Evolutionary conservation across 2,888 invertebrate genomes (phyloP).

Genomic region (Philhelius pedissequus): DNA sequence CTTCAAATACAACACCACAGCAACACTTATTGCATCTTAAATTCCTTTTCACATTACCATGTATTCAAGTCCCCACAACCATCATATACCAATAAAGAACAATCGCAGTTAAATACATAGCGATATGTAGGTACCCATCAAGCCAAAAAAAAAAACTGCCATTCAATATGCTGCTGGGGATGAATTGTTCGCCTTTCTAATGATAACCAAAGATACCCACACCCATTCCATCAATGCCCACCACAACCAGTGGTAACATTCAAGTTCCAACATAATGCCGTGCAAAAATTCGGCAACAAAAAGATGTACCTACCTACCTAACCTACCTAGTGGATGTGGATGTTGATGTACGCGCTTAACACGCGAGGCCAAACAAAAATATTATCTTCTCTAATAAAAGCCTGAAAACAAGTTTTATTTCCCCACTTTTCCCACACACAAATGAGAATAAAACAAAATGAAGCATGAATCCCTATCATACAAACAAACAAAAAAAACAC

Average conservation of each 20-base stretch:
- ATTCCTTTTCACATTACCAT: background rate
- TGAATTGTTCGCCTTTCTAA: constrained; percentile 20
- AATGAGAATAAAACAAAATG: background rate
- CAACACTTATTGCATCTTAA: constrained; percentile 31
- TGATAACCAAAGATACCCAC: constrained; percentile 23
- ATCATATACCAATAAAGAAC: background rate
- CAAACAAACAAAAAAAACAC: background rate
- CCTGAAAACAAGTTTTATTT: constrained; percentile 47
- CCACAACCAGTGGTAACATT: background rate
- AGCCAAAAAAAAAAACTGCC: background rate
- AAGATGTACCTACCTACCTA: no score
- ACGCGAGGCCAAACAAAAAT: background rate
- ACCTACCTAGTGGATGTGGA: no score
- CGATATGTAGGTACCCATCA: background rate
- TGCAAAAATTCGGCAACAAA: constrained; percentile 24
- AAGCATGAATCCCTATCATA: background rate
- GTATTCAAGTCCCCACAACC: constrained; percentile 18
- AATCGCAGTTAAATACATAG: no score
- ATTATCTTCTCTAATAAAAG: constrained; percentile 27
- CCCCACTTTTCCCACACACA: constrained; percentile 20
- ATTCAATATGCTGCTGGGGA: background rate
- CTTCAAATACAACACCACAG: background rate
- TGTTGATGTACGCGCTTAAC: constrained; percentile 7
- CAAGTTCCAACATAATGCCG: constrained; percentile 1
- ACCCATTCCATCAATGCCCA: constrained; percentile 9